Conservation (phyloP, 1,140 invertebrate species). For the Trichonephila clavata region DNA sequence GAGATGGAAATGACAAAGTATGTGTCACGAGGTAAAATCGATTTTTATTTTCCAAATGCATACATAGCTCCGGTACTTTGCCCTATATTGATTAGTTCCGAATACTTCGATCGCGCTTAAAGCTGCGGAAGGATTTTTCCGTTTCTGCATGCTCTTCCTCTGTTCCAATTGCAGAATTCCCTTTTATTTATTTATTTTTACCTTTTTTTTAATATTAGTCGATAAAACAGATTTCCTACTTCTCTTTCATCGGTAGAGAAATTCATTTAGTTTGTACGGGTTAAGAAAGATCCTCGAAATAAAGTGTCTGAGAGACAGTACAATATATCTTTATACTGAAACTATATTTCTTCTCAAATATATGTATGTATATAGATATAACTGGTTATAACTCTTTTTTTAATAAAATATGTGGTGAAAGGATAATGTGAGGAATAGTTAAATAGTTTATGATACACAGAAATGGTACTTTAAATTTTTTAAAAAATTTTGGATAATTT, state of each 20-base stretch:
- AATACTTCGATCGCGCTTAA: conserved; percentile 44
- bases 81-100: conserved; percentile 45
- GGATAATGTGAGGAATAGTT: too few relatives aligned
- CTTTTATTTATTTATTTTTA: neutral
- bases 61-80: conserved; percentile 12
- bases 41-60: conserved; percentile 72
- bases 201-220: neutral
- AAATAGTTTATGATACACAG: too few relatives aligned
- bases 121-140: conserved; percentile 3
- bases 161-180: neutral
- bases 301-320: too few relatives aligned
- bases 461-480: too few relatives aligned
- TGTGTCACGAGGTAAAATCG: conserved; percentile 65
- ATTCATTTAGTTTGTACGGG: too few relatives aligned
- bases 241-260: neutral
- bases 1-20: conserved; percentile 70
- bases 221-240: neutral
- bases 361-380: too few relatives aligned
- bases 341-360: too few relatives aligned
- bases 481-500: too few relatives aligned
- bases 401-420: too few relatives aligned
- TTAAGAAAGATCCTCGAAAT: too few relatives aligned
- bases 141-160: neutral
- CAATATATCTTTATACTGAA: too few relatives aligned
- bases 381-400: too few relatives aligned